Percentiles rank a stretch among this genome's conserved stretches.
These are phyloP conservation scores for Ascaphus truei DNA, from an alignment of 2,113 vertebrate species.

Conservation along the genomic window DNA sequence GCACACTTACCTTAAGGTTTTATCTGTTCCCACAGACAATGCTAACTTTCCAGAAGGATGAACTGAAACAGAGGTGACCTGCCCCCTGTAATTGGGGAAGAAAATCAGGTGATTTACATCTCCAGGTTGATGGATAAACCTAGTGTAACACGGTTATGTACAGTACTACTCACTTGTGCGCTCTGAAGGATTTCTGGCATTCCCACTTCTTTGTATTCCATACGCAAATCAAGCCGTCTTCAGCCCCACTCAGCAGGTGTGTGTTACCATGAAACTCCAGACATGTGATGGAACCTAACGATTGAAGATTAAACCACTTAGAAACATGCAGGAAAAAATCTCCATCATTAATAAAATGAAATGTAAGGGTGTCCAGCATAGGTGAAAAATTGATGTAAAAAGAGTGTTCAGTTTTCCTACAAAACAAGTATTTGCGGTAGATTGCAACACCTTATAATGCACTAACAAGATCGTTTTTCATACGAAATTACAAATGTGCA, in stretches of 20 bases:
- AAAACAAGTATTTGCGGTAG: too few relatives aligned
- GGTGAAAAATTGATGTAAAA: too few relatives aligned
- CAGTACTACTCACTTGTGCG: conserved; percentile 79
- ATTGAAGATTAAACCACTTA: neutral
- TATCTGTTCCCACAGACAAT: conserved; percentile 91
- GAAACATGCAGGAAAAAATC: too few relatives aligned
- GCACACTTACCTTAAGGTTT: conserved; percentile 78
- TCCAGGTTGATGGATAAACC: neutral
- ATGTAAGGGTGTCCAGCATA: too few relatives aligned
- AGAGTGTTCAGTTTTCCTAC: too few relatives aligned
- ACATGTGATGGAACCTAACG: conserved; percentile 83
- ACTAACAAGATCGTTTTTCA: too few relatives aligned
- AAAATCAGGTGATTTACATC: conserved; percentile 34
- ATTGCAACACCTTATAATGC: too few relatives aligned
- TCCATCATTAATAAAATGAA: too few relatives aligned
- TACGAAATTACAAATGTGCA: too few relatives aligned
- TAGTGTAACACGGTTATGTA: neutral
- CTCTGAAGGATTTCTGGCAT: conserved; percentile 87
- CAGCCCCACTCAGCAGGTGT: conserved; percentile 87
- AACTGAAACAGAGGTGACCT: conserved; percentile 83
- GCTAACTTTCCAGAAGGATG: conserved; percentile 95
- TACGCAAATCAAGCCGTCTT: conserved; percentile 90
- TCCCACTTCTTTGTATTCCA: conserved; percentile 95
- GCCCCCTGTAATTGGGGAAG: conserved; percentile 69
- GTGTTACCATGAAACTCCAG: conserved; percentile 83